Evolutionary conservation across 2,113 vertebrate species (phyloP), one percentile per base, ranked within the genome.

Genomic region (Lota lota): DNA sequence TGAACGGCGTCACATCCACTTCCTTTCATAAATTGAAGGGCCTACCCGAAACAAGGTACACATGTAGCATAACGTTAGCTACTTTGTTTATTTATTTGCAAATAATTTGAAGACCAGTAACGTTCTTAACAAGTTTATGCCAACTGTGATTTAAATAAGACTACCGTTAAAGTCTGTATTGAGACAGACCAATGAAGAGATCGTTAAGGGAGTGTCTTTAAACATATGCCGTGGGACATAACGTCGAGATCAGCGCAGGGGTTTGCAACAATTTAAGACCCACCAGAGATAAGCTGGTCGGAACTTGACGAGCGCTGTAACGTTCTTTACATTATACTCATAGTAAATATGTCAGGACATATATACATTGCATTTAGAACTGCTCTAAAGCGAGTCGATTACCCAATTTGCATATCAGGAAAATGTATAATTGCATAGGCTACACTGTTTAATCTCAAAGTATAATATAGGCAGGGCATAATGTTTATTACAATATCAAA

Each of bases 191-290:
- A 59, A 50, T 77, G 78, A 22, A 73, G 50, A 22, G 18, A 19
- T 7, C 5, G 68, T 79, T 88, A 81, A 93, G 92, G 92, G 92
- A 93, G 87, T 83, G 91, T 93, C 90, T 88, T 84, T 78, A 90
- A 92, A 91, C 86, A 87, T 67, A 73, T 67, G 69, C 70, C 81
- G 79, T 64, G 72, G 28, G 68, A 76, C 51, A 64, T 77, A 85
- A 91, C 92, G 92, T 93, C 66, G 82, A 91, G 79, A 62, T 70
- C 61, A 78, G 53, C 12, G 79, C 64, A 72, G 67, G 66, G 70
- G 36, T 58, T 63, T 69, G 24, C 64, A 64, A 53, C 53, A 19
- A 63, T 70, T 72, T 63, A 1, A 15, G 16, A 22, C 2, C 33
- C 63, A 59, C 12, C 17, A 51, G 18, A 18, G 28, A 33, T 33